Evolutionary conservation across 2,888 invertebrate species (phyloP).

Genomic region (Hedya salicella): DNA sequence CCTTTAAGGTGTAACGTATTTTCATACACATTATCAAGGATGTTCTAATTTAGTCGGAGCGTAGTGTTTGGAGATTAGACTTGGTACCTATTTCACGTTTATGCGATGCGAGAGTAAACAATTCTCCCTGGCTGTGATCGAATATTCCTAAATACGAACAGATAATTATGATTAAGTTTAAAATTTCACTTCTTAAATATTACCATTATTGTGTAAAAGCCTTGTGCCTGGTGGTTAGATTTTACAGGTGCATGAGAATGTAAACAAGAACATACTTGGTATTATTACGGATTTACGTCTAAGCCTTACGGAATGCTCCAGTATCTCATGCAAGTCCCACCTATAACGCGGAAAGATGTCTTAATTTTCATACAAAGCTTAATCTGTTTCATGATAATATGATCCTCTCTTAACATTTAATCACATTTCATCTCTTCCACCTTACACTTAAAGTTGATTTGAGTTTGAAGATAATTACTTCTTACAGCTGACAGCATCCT

Average conservation of each 20-base stretch:
- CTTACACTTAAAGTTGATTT: conserved; percentile 3
- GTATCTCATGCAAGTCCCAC: conserved; percentile 27
- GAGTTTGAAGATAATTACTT: neutral
- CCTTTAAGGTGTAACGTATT: no score
- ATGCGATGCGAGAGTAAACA: no score
- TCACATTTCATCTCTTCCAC: conserved; percentile 1
- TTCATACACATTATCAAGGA: no score
- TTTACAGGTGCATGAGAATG: neutral
- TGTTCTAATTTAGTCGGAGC: no score
- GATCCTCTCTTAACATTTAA: neutral
- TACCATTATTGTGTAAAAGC: no score
- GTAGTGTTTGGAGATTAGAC: no score
- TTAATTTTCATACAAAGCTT: conserved; percentile 38
- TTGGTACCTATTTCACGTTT: no score
- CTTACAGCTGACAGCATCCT: conserved; percentile 27
- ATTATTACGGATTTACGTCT: conserved; percentile 16
- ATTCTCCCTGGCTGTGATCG: no score
- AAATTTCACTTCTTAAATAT: no score
- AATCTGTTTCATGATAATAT: conserved; percentile 36
- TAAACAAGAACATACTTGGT: neutral
- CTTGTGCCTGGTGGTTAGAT: neutral
- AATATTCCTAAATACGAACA: no score
- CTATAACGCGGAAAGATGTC: conserved; percentile 39
- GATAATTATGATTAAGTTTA: no score
- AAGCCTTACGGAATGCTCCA: conserved; percentile 24